Evolutionary conservation across 1,140 invertebrate species (phyloP).

Genomic region (Brachionus plicatilis): DNA sequence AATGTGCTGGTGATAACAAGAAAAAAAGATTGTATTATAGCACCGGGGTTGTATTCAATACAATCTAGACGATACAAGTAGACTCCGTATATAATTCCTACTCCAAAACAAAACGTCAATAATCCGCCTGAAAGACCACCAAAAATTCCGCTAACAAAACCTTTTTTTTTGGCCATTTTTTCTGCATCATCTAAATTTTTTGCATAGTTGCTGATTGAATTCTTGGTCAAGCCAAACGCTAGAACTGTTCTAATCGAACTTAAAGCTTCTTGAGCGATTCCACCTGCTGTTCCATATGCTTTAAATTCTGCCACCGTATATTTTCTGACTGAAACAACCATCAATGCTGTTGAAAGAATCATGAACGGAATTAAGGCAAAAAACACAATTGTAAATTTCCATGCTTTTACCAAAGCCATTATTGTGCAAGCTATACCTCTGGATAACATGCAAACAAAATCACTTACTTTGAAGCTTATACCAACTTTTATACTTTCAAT

Average conservation of each 20-base stretch:
- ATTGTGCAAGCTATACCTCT: constrained; percentile 3
- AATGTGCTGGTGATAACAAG: constrained; percentile 75
- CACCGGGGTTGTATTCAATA: constrained; percentile 42
- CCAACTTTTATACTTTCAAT: constrained; percentile 5
- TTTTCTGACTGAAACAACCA: constrained; percentile 35
- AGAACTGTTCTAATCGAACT: constrained; percentile 35
- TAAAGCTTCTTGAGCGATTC: constrained; percentile 23
- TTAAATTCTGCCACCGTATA: constrained; percentile 31
- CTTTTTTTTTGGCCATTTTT: constrained; percentile 27
- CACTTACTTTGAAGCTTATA: not conserved
- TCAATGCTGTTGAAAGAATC: constrained; percentile 29
- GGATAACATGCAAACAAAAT: constrained; percentile 22
- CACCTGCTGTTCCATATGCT: constrained; percentile 22
- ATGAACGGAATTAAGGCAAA: constrained; percentile 23
- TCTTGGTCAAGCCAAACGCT: constrained; percentile 43
- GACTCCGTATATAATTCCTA: not conserved
- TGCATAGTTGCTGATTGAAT: constrained; percentile 49
- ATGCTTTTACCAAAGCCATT: not conserved
- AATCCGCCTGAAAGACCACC: not conserved
- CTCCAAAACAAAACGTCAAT: constrained; percentile 7
- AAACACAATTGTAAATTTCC: constrained; percentile 40
- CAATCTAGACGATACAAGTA: constrained; percentile 42
- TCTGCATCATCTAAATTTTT: not conserved
- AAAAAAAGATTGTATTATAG: constrained; percentile 45
- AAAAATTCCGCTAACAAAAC: constrained; percentile 11